phyloP scores from a whole-genome alignment of 2,113 vertebrate genomes.

The Fregetta grallaria region DNA sequence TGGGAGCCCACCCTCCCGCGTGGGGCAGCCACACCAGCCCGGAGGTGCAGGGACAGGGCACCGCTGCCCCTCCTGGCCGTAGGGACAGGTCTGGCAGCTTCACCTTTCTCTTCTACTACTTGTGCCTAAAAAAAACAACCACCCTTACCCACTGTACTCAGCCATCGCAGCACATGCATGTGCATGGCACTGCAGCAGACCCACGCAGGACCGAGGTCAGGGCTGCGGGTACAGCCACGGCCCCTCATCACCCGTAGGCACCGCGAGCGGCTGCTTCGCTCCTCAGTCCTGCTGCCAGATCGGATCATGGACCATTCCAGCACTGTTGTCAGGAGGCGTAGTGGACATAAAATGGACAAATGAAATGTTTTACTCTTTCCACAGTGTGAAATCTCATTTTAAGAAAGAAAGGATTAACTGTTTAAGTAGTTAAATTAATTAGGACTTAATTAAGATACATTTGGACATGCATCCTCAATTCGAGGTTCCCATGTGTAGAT shows the following conservation, averaged over 20 bases:
- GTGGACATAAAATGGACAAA: neutral
- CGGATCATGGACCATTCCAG: neutral
- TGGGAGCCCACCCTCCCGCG: neutral
- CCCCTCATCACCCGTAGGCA: fast-evolving
- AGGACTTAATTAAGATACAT: slow-evolving; percentile 25
- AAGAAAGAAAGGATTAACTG: neutral
- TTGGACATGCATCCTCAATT: slow-evolving; percentile 22
- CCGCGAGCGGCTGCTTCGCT: fast-evolving
- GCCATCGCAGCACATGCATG: fast-evolving
- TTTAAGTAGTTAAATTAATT: slow-evolving; percentile 12
- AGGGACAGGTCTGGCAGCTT: neutral
- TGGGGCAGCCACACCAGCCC: neutral
- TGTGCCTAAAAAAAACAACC: neutral
- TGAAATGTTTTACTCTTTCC: neutral
- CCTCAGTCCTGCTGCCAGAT: neutral
- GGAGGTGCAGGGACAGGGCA: fast-evolving
- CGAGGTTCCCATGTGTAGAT: neutral
- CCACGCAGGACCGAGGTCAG: fast-evolving
- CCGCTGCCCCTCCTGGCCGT: fast-evolving
- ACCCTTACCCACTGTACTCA: fast-evolving
- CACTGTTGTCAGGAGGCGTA: fast-evolving
- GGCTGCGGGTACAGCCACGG: fast-evolving
- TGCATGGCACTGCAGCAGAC: neutral
- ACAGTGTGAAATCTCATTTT: neutral
- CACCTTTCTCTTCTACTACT: neutral